A percentile compares a stretch with the other conserved stretches of the same genome.
Conservation (phyloP, 2,888 invertebrate genomes). For the Trachelus troglodyta region DNA sequence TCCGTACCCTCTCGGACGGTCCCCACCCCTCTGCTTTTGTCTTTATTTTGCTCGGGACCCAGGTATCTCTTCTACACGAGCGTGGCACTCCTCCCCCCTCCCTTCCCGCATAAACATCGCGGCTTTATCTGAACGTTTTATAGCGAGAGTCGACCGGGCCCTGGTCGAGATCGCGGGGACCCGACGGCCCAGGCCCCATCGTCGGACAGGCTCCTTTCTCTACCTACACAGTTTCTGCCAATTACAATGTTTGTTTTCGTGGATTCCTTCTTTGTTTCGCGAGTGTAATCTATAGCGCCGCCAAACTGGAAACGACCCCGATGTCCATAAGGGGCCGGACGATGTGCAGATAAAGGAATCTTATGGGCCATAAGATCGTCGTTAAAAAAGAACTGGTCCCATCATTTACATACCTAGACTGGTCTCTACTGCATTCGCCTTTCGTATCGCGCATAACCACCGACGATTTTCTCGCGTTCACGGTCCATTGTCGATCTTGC, state of each 20-base stretch:
- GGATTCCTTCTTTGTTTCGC: slow-evolving; percentile 39
- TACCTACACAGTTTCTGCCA: slow-evolving; percentile 19
- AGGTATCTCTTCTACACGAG: slow-evolving; percentile 34
- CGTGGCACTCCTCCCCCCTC: slow-evolving; percentile 33
- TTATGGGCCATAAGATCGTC: slow-evolving; percentile 23
- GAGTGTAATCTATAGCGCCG: slow-evolving; percentile 27
- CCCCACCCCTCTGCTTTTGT: slow-evolving; percentile 41
- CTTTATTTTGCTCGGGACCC: slow-evolving; percentile 53
- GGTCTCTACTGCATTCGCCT: neutral
- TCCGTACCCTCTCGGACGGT: slow-evolving; percentile 8
- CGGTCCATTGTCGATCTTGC: neutral
- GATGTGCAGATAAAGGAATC: slow-evolving; percentile 31
- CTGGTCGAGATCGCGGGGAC: slow-evolving; percentile 2
- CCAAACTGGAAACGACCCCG: slow-evolving; percentile 29
- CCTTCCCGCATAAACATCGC: slow-evolving; percentile 57
- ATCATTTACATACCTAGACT: slow-evolving; percentile 29
- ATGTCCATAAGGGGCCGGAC: slow-evolving; percentile 24
- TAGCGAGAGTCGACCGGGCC: slow-evolving; percentile 32
- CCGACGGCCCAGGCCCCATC: neutral
- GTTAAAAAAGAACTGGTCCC: slow-evolving; percentile 27
- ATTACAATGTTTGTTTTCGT: slow-evolving; percentile 35
- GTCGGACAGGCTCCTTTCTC: neutral
- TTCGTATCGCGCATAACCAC: neutral
- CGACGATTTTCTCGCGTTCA: slow-evolving; percentile 3
- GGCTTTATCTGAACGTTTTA: slow-evolving; percentile 60